These are phyloP conservation scores for Mobula hypostoma DNA, from an alignment of 2,113 vertebrate genomes.

Conservation along the genomic window DNA sequence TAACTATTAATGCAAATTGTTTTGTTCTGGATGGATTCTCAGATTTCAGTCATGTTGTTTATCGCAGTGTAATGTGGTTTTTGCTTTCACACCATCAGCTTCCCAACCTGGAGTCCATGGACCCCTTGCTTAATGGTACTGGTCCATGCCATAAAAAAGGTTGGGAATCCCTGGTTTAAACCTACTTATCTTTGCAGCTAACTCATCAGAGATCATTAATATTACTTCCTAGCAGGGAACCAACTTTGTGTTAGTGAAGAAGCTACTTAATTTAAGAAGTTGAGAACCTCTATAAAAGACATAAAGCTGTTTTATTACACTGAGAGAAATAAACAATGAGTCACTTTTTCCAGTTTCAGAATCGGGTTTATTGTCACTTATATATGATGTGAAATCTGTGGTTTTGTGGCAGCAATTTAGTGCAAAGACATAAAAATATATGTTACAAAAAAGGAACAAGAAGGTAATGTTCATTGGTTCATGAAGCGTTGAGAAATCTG, in stretches of 20 bases:
- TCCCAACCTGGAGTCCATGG: too few species aligned
- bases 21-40: slow-evolving; percentile 40
- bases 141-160: too few species aligned
- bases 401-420: too few species aligned
- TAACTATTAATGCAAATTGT: background rate
- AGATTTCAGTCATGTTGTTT: slow-evolving; percentile 32
- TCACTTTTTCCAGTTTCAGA: background rate
- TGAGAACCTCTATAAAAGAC: background rate
- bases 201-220: slow-evolving; percentile 43
- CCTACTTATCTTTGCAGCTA: slow-evolving; percentile 43
- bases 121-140: too few species aligned
- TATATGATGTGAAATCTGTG: too few species aligned
- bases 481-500: too few species aligned
- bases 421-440: too few species aligned
- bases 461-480: too few species aligned
- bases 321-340: background rate
- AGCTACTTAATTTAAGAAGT: too few species aligned
- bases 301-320: background rate
- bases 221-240: slow-evolving; percentile 51
- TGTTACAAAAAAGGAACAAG: too few species aligned
- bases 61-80: slow-evolving; percentile 39
- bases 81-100: slow-evolving; percentile 40
- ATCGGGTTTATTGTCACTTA: too few species aligned
- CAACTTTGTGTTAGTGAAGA: slow-evolving; percentile 36
- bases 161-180: too few species aligned